Evolutionary conservation across 2,113 vertebrate species (phyloP), one percentile per base, ranked within the genome.

Genomic region (Misgurnus mizolepis): DNA sequence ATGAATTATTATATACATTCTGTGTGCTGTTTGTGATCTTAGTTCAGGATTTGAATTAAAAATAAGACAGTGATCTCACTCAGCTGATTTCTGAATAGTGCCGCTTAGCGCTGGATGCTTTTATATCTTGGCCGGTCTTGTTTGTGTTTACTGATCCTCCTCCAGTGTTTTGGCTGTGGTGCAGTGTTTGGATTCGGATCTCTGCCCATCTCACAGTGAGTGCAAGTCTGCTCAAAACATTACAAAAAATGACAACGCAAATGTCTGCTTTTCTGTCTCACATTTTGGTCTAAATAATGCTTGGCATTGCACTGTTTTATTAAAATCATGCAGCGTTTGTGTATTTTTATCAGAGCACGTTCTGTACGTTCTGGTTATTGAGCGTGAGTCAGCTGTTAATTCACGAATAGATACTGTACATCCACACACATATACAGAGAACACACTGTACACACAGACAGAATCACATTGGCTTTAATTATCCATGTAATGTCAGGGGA

Each of bases 171-270:
- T 60, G 68, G 64, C 40, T 12, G 6, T 58, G 82, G 78, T 74
- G 84, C 68, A 40, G 39, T 41, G 39, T 34, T 67, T 69, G 39
- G 67, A 12, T 68, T 83, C 56, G 56, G 41, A 79, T 67, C 22
- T 8, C 43, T 66, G 40, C 69, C 67, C 60, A n/a, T 45, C 68
- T 53, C 10, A 27, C 69, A 71, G 76, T 62, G 50, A 41, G 78
- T 47, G 70, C 86, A 73, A 87, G 82, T 72, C 74, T 74, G 58
- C 55, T 74, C 68, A 27, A 78, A 81, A 84, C 62, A 81, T 76
- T 68, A 81, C 47, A 75, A 81, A 80, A 84, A 62, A 80, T 77
- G 70, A 77, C 17, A 45, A 39, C 14, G 62, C 66, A 5, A 77
- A 56, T 55, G 61, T 53, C 67, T 80, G 61, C 45, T 81, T 78